Percentiles rank a stretch among this genome's conserved stretches.
Conservation (phyloP, 2,797 vertebrate species). For the Acestrorhynchus altus region DNA sequence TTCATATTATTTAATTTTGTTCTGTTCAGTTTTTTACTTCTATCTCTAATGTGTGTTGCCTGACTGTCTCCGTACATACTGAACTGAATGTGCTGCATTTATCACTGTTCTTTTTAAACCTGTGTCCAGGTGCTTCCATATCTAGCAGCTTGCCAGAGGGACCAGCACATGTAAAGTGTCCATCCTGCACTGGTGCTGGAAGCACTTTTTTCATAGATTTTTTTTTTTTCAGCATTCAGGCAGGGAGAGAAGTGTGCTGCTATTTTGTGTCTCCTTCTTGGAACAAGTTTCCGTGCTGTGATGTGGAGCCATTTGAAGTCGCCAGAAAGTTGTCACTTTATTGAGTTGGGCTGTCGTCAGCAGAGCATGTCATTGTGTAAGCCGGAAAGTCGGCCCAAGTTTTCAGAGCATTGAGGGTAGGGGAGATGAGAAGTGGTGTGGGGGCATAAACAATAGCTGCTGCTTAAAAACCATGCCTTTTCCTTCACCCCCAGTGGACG, state of each 20-base stretch:
- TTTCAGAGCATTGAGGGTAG: slow-evolving; percentile 39
- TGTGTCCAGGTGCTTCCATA: slow-evolving; percentile 48
- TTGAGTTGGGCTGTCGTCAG: slow-evolving; percentile 50
- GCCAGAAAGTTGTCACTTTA: slow-evolving; percentile 41
- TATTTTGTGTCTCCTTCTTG: slow-evolving; percentile 44
- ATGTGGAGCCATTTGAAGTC: slow-evolving; percentile 36
- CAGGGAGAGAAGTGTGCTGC: slow-evolving; percentile 24
- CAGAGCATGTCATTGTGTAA: slow-evolving; percentile 34
- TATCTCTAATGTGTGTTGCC: slow-evolving; percentile 20
- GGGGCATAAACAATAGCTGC: slow-evolving; percentile 51
- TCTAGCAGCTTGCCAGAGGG: slow-evolving; percentile 55
- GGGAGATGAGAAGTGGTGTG: slow-evolving; percentile 37
- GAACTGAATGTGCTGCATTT: slow-evolving; percentile 32
- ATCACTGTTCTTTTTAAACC: slow-evolving; percentile 42
- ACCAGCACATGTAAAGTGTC: slow-evolving; percentile 49
- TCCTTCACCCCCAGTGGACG: slow-evolving; percentile 69
- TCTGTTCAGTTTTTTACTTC: not conserved
- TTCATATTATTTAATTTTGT: not conserved
- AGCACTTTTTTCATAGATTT: slow-evolving; percentile 51
- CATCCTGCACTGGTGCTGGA: slow-evolving; percentile 48
- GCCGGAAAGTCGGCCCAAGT: slow-evolving; percentile 42
- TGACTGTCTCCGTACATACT: slow-evolving; percentile 24
- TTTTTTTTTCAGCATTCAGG: slow-evolving; percentile 20
- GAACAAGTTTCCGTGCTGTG: slow-evolving; percentile 37
- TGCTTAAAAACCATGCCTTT: slow-evolving; percentile 53